A percentile compares a stretch with the other conserved stretches of the same genome.
Conservation (phyloP, 2,888 invertebrate species). For the Metacarcinus magister region DNA sequence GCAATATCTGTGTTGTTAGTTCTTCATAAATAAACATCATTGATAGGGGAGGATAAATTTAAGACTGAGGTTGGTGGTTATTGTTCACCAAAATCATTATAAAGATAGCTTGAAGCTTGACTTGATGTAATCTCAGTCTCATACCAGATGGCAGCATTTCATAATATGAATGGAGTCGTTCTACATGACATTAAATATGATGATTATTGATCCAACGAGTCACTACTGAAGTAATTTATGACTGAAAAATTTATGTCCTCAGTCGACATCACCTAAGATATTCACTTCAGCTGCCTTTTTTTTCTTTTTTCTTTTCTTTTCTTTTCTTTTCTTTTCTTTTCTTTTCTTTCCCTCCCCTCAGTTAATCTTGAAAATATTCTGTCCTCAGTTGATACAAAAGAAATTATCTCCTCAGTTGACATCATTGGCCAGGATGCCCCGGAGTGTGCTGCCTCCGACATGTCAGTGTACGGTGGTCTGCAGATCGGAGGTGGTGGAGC, state of each 20-base stretch:
- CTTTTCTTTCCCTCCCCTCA: too few species aligned
- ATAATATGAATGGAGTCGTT: too few species aligned
- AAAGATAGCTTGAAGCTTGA: not conserved
- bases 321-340: too few species aligned
- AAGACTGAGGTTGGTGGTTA: not conserved
- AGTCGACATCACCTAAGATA: too few species aligned
- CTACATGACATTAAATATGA: too few species aligned
- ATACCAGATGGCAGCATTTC: too few species aligned
- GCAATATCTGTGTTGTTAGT: not conserved
- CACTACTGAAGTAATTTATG: not conserved
- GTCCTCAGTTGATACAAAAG: slow-evolving; percentile 70
- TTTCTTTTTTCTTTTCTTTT: too few species aligned
- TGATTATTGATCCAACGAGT: not conserved
- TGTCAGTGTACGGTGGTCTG: slow-evolving; percentile 74
- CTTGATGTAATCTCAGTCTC: too few species aligned
- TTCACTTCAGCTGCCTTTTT: slow-evolving; percentile 67
- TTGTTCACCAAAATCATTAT: not conserved
- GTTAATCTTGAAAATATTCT: not conserved
- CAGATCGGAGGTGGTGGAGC: slow-evolving; percentile 70
- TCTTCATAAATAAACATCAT: not conserved
- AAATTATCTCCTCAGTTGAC: slow-evolving; percentile 68
- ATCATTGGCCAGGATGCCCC: slow-evolving; percentile 76
- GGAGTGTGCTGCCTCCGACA: slow-evolving; percentile 71
- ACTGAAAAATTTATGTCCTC: not conserved
- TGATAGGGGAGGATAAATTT: not conserved